phyloP scores from a whole-genome alignment of 2,797 vertebrate genomes.

The Sebastes cheni region DNA sequence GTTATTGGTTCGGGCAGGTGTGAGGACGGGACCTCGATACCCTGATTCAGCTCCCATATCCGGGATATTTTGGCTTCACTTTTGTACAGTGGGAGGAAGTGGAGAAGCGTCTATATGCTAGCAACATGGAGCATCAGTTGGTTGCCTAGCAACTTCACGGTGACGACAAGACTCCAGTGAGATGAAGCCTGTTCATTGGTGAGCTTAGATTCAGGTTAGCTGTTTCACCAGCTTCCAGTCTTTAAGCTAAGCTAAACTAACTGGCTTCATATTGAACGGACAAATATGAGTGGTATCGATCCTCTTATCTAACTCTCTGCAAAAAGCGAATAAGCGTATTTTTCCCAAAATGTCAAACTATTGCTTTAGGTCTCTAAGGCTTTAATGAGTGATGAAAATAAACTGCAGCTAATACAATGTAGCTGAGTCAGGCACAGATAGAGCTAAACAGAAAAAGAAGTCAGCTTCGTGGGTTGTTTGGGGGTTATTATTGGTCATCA shows the following conservation, averaged over 20 bases:
- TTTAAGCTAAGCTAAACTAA: not conserved
- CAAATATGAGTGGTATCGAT: not conserved
- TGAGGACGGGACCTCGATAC: too few species aligned
- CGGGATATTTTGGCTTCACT: too few species aligned
- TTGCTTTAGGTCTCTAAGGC: not conserved
- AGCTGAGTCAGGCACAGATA: not conserved
- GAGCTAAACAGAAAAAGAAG: not conserved
- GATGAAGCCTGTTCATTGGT: not conserved
- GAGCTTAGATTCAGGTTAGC: not conserved
- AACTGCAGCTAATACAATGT: not conserved
- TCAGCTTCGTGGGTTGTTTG: not conserved
- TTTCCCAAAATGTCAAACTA: not conserved
- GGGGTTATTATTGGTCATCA: slow-evolving; percentile 8
- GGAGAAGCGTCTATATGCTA: not conserved
- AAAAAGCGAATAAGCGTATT: not conserved
- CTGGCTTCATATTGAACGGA: not conserved
- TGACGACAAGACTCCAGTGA: not conserved
- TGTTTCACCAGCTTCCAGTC: not conserved
- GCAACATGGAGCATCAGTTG: not conserved
- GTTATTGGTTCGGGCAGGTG: too few species aligned
- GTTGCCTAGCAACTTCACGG: not conserved
- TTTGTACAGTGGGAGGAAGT: too few species aligned
- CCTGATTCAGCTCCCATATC: too few species aligned
- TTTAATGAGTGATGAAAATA: not conserved
- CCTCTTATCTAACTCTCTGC: not conserved